Evolutionary conservation across 2,113 vertebrate species (phyloP).

Genomic region (Zeus faber): DNA sequence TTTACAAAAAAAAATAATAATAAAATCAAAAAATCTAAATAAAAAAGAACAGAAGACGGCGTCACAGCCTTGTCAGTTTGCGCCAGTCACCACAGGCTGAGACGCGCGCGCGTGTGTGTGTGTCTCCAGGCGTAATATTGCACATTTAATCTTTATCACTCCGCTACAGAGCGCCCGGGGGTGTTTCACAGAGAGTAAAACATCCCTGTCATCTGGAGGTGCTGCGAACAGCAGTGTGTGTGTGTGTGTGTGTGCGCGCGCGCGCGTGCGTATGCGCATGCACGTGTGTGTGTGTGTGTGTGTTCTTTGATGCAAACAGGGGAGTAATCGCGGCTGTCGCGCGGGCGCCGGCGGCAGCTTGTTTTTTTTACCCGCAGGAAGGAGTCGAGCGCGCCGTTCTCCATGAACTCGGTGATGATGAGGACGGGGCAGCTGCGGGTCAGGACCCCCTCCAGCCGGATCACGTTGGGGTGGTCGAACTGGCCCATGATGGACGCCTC

Average conservation of each 20-base stretch:
- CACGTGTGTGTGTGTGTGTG: no score
- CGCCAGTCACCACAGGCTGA: no score
- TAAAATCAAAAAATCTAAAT: no score
- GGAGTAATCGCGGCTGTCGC: no score
- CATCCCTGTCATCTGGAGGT: conserved; percentile 55
- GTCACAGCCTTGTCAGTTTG: no score
- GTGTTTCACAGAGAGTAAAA: conserved; percentile 51
- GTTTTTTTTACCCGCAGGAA: conserved; percentile 88
- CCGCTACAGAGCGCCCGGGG: conserved; percentile 55
- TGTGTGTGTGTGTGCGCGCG: conserved; percentile 3
- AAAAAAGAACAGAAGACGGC: no score
- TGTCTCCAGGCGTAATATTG: conserved; percentile 58
- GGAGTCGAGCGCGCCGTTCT: conserved; percentile 95
- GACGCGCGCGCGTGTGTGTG: no score
- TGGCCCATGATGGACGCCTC: conserved; percentile 99
- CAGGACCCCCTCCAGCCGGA: conserved; percentile 94
- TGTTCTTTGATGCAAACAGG: no score
- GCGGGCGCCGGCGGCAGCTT: background rate
- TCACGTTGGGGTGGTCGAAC: conserved; percentile 98
- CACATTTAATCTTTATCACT: conserved; percentile 67
- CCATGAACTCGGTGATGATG: conserved; percentile 99
- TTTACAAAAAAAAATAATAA: no score
- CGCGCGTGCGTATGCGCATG: background rate
- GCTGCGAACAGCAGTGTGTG: conserved; percentile 32
- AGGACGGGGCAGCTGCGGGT: conserved; percentile 97